These are phyloP conservation scores for Dasyurus viverrinus DNA, from an alignment of 2,113 vertebrate species.

Conservation along the genomic window DNA sequence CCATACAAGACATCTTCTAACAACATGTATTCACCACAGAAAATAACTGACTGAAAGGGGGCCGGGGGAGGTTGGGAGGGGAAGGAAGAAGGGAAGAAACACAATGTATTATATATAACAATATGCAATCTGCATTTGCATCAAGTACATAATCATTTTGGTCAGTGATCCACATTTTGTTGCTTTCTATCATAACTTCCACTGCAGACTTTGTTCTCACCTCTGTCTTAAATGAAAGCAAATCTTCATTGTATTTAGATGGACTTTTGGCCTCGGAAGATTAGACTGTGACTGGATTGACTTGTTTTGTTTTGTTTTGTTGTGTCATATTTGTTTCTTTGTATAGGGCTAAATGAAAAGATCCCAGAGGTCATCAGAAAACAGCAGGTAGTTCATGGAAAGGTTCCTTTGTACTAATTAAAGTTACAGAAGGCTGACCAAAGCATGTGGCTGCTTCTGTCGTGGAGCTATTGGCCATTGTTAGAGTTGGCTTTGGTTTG, in stretches of 20 bases:
- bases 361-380: conserved; percentile 99
- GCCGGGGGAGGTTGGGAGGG: conserved; percentile 42
- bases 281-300: conserved; percentile 90
- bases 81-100: conserved; percentile 73
- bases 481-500: conserved; percentile 99
- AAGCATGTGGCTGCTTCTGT: conserved; percentile 97
- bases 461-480: conserved; percentile 99
- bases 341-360: conserved; percentile 96
- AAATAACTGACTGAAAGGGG: conserved; percentile 85
- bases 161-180: conserved; percentile 95
- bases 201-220: conserved; percentile 88
- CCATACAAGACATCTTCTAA: conserved; percentile 94
- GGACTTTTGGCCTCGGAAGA: conserved; percentile 93
- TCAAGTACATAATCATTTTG: conserved; percentile 97
- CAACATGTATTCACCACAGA: conserved; percentile 95
- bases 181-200: conserved; percentile 93
- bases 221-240: conserved; percentile 89
- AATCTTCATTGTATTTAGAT: conserved; percentile 88
- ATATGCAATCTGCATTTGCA: conserved; percentile 97
- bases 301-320: conserved; percentile 77
- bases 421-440: conserved; percentile 98
- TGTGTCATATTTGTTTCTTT: conserved; percentile 90
- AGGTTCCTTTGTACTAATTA: conserved; percentile 99
- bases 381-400: conserved; percentile 98
- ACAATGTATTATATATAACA: conserved; percentile 90